A percentile compares a stretch with the other conserved stretches of the same genome.
Conservation (phyloP, 2,113 vertebrate species). For the Perccottus glenii region DNA sequence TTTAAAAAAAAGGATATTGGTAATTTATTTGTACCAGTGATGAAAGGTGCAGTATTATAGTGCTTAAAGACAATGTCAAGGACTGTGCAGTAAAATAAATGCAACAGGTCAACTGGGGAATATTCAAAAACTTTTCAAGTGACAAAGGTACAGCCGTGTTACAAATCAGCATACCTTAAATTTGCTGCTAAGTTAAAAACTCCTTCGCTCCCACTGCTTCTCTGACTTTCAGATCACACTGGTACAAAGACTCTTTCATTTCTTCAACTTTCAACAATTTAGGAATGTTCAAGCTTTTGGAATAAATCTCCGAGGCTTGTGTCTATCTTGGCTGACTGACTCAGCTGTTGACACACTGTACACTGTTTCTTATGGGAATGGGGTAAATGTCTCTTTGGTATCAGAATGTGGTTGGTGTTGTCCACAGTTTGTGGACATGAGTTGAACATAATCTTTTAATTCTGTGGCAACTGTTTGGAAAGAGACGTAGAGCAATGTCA, state of each 20-base stretch:
- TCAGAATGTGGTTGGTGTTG: background rate
- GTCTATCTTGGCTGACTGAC: conserved; percentile 6
- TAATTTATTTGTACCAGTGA: too few relatives aligned
- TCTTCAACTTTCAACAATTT: background rate
- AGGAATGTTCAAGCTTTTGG: background rate
- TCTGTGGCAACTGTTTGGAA: background rate
- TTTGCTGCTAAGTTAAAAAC: background rate
- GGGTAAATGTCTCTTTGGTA: background rate
- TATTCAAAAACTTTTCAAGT: too few relatives aligned
- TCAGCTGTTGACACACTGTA: conserved; percentile 20
- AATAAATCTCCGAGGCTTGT: background rate
- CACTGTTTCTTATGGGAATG: conserved; percentile 18
- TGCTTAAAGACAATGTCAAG: too few relatives aligned
- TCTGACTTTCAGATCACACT: background rate
- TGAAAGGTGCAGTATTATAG: too few relatives aligned
- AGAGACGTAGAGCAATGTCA: background rate
- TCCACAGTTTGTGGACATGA: background rate
- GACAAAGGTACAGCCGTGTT: too few relatives aligned
- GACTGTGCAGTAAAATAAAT: too few relatives aligned
- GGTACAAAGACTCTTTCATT: background rate
- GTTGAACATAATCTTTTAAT: background rate
- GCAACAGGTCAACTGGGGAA: too few relatives aligned
- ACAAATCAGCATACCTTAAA: too few relatives aligned
- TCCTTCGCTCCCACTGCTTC: background rate
- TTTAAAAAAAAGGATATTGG: too few relatives aligned